Base-by-base conservation (phyloP, 2,888 invertebrate genomes). In the Hydraecia micacea region DNA sequence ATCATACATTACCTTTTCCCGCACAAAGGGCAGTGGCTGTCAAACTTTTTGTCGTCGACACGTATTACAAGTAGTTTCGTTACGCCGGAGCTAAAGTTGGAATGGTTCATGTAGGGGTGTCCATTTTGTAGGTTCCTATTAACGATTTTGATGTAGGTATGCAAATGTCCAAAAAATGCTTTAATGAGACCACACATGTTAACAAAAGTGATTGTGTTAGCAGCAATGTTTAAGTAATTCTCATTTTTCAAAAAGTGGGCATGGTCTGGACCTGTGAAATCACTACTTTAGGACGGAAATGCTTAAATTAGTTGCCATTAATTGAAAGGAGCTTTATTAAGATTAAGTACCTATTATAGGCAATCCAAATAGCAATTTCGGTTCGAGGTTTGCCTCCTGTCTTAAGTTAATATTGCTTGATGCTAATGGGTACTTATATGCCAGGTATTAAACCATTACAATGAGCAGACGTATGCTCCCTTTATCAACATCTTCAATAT, bases 41-140 rank as follows among this genome's bases (percentile, higher is more conserved):
- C 80, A 81, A 84, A 81, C 36, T 81, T 79, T 84, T 79, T 79
- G 36, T 70, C 55, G 21, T 18, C 60, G 39, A 72, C 79, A 81
- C 72, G 84, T 84, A 80, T 81, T 84, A n/a, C 49, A 15, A 52
- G 62, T 72, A 84, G 72, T 84, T 81, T 68, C 21, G 84, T 81
- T 58, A 63, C 62, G 68, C 9, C 13, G n/a, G 60, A 68, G 42
- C 62, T 84, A 63, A 83, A 81, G 77, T 79, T 79, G 46, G 15
- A 63, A 70, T 66, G 5, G 25, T 39, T n/a, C n/a, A 5, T 78
- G 21, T 36, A 62, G 67, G 81, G 81, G 1, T 81, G 79, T 39
- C 52, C 36, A 28, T 25, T 32, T n/a, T 11, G 11, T 49, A 18
- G 11, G 11, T 58, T 58, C n/a, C n/a, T 58, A 18, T 63, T 32